These are phyloP conservation scores for Calephelis virginiensis DNA, from an alignment of 1,140 invertebrate species.

Conservation along the genomic window DNA sequence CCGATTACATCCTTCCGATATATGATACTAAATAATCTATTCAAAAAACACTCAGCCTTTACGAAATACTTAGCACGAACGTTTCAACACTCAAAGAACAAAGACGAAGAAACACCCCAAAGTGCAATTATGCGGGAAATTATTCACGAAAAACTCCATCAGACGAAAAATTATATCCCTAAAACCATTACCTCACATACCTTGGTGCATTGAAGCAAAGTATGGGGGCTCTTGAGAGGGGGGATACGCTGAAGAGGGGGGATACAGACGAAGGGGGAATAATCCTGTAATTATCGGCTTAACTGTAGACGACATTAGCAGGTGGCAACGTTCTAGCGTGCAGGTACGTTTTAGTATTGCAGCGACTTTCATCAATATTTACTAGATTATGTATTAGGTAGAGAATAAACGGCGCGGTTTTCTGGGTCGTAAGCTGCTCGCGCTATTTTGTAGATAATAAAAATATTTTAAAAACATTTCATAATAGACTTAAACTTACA, in stretches of 20 bases:
- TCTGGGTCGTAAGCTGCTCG: neutral
- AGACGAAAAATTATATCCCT: conserved; percentile 68
- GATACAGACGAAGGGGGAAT: conserved; percentile 52
- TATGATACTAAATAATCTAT: neutral
- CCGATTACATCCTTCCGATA: neutral
- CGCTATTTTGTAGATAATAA: too few species aligned
- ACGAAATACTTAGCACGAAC: conserved; percentile 37
- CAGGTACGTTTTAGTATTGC: conserved; percentile 39
- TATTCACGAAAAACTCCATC: conserved; percentile 64
- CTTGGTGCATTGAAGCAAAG: conserved; percentile 63
- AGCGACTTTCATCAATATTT: neutral
- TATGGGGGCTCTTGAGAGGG: conserved; percentile 39
- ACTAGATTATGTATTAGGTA: neutral
- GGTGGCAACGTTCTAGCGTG: conserved; percentile 49
- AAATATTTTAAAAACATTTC: too few species aligned
- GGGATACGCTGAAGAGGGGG: conserved; percentile 38
- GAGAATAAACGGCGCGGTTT: neutral
- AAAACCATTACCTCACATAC: conserved; percentile 72
- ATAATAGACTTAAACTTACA: too few species aligned
- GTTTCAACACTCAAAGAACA: conserved; percentile 34
- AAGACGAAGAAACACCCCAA: conserved; percentile 44
- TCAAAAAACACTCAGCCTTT: conserved; percentile 10
- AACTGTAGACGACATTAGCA: conserved; percentile 68
- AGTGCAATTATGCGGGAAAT: conserved; percentile 61
- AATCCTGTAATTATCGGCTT: conserved; percentile 74